phyloP scores from a whole-genome alignment of 2,113 vertebrate species.

The Microcebus murinus region DNA sequence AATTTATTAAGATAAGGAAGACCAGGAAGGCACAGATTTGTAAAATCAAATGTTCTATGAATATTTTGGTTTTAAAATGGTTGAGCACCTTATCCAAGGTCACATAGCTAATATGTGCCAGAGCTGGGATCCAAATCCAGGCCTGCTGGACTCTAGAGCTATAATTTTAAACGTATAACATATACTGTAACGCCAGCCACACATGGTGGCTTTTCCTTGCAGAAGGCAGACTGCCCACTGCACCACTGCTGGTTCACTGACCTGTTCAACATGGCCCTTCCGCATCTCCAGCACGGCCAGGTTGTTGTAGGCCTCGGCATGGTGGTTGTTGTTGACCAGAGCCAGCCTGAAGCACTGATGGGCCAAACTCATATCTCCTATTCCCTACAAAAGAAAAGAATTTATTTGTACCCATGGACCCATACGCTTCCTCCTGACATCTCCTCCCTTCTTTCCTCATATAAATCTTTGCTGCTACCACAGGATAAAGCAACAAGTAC shows the following conservation, averaged over 20 bases:
- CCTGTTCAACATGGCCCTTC: slow-evolving; percentile 95
- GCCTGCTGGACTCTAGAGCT: not conserved
- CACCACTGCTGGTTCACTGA: slow-evolving; percentile 69
- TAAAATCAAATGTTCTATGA: not conserved
- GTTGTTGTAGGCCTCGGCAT: slow-evolving; percentile 97
- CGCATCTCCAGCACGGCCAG: slow-evolving; percentile 95
- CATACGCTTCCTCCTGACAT: fast-evolving
- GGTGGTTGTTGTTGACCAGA: slow-evolving; percentile 93
- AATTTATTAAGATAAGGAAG: not conserved
- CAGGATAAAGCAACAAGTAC: not conserved
- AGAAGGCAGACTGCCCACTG: fast-evolving
- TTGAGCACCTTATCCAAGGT: not conserved
- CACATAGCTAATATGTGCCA: not conserved
- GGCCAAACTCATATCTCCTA: slow-evolving; percentile 93
- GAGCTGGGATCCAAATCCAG: not conserved
- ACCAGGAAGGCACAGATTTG: not conserved
- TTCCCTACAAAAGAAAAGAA: slow-evolving; percentile 87
- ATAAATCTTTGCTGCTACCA: not conserved
- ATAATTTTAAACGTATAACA: not conserved
- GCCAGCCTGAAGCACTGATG: slow-evolving; percentile 96
- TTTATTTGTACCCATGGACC: not conserved
- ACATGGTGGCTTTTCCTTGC: not conserved
- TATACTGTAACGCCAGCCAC: fast-evolving
- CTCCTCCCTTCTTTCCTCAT: not conserved
- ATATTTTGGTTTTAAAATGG: not conserved